Evolutionary conservation across 2,113 vertebrate species (phyloP).

Genomic region (Neogale vison): DNA sequence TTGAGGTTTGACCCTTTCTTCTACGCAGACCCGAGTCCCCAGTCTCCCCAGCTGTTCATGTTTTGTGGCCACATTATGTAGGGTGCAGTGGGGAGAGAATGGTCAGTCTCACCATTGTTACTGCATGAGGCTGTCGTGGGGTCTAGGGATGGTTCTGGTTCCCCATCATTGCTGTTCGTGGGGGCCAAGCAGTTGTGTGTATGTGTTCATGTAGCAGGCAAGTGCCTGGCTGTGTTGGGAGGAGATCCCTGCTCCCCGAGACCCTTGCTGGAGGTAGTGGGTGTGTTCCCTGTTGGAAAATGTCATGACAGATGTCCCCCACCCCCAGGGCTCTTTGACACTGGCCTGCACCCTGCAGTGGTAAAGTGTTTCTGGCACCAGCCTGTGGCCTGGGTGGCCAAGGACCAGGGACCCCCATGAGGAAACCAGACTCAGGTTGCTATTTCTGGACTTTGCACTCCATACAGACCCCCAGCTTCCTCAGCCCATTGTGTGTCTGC

Average conservation of each 20-base stretch:
- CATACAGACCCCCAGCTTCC: accelerated
- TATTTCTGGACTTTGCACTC: not conserved
- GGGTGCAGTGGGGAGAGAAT: too few species aligned
- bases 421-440: not conserved
- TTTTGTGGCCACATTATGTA: not conserved
- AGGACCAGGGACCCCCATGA: not conserved
- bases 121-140: not conserved
- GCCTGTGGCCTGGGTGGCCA: not conserved
- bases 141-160: not conserved
- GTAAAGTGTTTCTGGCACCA: not conserved
- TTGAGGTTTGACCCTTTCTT: not conserved
- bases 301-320: accelerated
- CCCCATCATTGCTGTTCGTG: not conserved
- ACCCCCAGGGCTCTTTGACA: not conserved
- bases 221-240: not conserved
- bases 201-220: accelerated
- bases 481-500: not conserved
- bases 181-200: not conserved
- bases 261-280: not conserved
- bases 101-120: not conserved
- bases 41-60: not conserved
- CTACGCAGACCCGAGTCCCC: not conserved
- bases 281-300: not conserved
- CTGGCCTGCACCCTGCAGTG: not conserved
- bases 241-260: not conserved